Base-by-base conservation (phyloP, 2,888 invertebrate genomes). In the Melanostoma mellinum region DNA sequence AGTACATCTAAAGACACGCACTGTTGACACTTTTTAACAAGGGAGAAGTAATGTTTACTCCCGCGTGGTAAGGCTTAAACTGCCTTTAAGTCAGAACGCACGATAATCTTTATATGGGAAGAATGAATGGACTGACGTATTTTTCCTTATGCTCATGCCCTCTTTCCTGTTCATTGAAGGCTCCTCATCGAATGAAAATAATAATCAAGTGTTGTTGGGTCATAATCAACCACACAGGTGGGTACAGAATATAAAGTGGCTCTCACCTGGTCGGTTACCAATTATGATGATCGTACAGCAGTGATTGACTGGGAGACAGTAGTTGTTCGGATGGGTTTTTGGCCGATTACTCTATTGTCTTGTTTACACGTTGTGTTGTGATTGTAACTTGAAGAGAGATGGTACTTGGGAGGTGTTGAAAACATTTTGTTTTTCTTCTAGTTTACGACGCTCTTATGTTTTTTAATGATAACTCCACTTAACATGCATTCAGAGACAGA, bases 61-160 rank as follows among this genome's bases (percentile, higher is more conserved):
- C 73, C 63, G 73, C 63, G 72, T 56, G 68, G 82, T 82, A 60
- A 78, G 73, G 63, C 63, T 75, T 67, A 65, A 61, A 84, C 84
- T 84, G 84, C 60, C 75, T 74, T 42, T 46, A 71, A 55, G 74
- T 65, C 79, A 79, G 74, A 60, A 52, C 60, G 55, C 60, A 53
- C 84, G 50, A 79, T 84, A 84, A 75, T 84, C 79, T 84, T 84
- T 84, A 84, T 84, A 84, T 48, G 72, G 38, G 10, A 38, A 71
- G 67, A 67, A 73, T 61, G 60, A 61, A 71, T 72, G 72, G 67
- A 50, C 58, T 33, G 53, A 55, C 60, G 44, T 67, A 20, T 74
- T 61, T 58, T 69, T 46, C 38, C 65, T 69, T 77, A 65, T 73
- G 63, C 42, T 69, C 35, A 53, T 42, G 36, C 55, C 67, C 61